Evolutionary conservation across 2,888 invertebrate species (phyloP).

Genomic region (Macrosiphum euphorbiae): DNA sequence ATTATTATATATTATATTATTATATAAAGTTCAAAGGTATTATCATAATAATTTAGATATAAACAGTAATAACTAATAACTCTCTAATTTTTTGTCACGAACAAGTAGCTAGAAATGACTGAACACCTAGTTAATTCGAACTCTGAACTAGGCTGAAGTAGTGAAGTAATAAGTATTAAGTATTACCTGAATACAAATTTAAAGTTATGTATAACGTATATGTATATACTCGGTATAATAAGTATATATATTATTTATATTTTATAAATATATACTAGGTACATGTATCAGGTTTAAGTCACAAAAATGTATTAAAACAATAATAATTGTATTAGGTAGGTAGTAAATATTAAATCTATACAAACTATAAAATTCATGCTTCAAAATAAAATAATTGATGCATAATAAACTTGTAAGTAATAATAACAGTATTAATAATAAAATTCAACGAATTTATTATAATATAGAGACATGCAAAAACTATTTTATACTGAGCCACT

Average conservation of each 20-base stretch:
- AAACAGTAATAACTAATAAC: slow-evolving; percentile 17
- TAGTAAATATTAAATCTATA: not conserved
- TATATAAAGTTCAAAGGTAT: slow-evolving; percentile 18
- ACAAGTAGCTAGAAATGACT: not conserved
- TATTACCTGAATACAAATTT: not conserved
- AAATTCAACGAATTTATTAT: not conserved
- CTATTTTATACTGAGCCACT: not conserved
- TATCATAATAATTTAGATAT: slow-evolving; percentile 24
- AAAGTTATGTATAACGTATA: not conserved
- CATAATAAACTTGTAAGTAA: not conserved
- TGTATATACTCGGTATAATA: not conserved
- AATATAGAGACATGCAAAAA: not conserved
- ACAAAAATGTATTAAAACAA: not conserved
- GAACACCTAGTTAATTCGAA: not conserved
- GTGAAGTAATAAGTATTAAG: not conserved
- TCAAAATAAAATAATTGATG: not conserved
- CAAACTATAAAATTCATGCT: not conserved
- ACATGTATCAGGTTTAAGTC: not conserved
- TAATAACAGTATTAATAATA: not conserved
- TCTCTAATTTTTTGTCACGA: not conserved
- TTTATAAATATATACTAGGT: not conserved
- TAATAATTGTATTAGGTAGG: not conserved
- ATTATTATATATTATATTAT: not conserved
- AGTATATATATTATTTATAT: not conserved
- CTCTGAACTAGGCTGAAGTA: not conserved